Conservation (phyloP, 1,140 invertebrate genomes). For the Odontomachus brunneus region DNA sequence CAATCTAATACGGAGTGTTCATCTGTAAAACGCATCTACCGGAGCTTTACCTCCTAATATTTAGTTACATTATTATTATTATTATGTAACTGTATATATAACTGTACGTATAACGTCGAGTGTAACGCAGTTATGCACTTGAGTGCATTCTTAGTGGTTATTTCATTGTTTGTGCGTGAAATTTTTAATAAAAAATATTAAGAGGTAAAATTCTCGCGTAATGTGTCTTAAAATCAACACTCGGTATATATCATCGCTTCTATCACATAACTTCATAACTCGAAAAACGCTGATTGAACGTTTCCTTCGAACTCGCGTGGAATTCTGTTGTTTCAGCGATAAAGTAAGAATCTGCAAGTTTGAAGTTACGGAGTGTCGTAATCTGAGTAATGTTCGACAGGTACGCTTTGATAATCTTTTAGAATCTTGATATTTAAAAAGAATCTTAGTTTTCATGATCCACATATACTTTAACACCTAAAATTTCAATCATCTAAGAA, state of each 20-base stretch:
- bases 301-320: not conserved
- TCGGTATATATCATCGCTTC: not conserved
- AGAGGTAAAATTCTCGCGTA: not conserved
- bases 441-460: conserved; percentile 23
- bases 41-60: not conserved
- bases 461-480: conserved; percentile 12
- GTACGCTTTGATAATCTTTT: conserved; percentile 5
- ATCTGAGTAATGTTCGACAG: not conserved
- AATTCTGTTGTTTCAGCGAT: conserved; percentile 3
- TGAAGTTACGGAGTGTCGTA: conserved; percentile 24
- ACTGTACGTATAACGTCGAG: not conserved
- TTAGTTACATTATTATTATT: conserved; percentile 9
- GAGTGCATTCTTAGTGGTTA: not conserved
- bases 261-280: conserved; percentile 20
- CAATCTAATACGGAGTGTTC: conserved; percentile 12
- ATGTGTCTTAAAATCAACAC: conserved; percentile 25
- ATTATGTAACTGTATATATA: too few relatives aligned
- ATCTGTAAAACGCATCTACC: conserved; percentile 26
- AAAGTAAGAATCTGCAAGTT: conserved; percentile 34
- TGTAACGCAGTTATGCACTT: not conserved
- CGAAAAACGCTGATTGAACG: conserved; percentile 5
- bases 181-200: not conserved
- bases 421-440: conserved; percentile 48
- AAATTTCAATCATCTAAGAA: conserved; percentile 17
- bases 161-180: not conserved